A percentile compares a stretch with the other conserved stretches of the same genome.
Evolutionary conservation across 2,797 vertebrate genomes (phyloP).

Genomic region (Alcedo quadribrachys): DNA sequence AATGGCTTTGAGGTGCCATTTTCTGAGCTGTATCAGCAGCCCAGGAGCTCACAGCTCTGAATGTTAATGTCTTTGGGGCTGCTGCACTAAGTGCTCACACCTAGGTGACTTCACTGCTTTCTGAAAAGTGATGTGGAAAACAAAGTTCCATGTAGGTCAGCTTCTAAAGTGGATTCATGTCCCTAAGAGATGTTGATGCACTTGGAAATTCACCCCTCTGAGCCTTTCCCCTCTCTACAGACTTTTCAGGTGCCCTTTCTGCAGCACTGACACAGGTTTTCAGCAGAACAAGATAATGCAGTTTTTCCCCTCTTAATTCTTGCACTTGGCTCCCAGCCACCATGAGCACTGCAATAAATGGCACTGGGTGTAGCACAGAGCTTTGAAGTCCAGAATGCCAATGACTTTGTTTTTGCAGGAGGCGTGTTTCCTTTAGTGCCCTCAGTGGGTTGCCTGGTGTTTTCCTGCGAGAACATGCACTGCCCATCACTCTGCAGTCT

Average conservation of each 20-base stretch:
- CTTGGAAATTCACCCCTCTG: not conserved
- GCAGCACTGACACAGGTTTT: not conserved
- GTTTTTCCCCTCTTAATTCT: not conserved
- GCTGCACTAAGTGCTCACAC: not conserved
- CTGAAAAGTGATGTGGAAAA: not conserved
- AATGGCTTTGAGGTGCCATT: not conserved
- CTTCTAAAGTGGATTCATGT: rapidly evolving
- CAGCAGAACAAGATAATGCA: not conserved
- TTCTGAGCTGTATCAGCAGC: not conserved
- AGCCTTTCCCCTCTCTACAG: not conserved
- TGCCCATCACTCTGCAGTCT: not conserved
- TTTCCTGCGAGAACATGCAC: not conserved
- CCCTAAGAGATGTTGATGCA: no score
- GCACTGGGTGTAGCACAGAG: not conserved
- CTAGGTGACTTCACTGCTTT: not conserved
- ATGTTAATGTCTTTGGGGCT: not conserved
- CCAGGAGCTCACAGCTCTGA: not conserved
- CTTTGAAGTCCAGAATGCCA: slow-evolving; percentile 12
- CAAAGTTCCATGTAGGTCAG: not conserved
- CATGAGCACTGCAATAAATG: not conserved
- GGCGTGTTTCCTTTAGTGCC: not conserved
- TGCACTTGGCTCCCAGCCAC: not conserved
- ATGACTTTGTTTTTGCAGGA: not conserved
- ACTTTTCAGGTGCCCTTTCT: not conserved
- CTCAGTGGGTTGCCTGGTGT: not conserved